Evolutionary conservation across 1,140 invertebrate genomes (phyloP).

Genomic region (Andrena cerasifolii): DNA sequence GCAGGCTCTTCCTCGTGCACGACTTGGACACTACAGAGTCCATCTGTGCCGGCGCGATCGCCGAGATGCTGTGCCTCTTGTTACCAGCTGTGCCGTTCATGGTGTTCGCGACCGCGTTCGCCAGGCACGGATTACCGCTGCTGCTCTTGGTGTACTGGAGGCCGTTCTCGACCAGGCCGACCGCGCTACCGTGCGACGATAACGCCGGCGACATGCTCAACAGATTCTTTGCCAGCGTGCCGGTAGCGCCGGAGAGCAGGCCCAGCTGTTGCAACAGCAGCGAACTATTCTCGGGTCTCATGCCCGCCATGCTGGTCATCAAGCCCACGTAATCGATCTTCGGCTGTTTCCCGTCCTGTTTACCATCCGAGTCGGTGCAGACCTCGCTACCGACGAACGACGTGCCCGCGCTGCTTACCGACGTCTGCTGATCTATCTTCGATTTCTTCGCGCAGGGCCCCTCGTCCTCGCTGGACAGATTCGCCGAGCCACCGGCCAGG

Average conservation of each 20-base stretch:
- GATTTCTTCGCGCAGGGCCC: conserved; percentile 59
- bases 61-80: conserved; percentile 61
- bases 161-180: conserved; percentile 77
- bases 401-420: conserved; percentile 15
- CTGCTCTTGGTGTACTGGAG: conserved; percentile 73
- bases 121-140: conserved; percentile 14
- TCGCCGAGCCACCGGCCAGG: conserved; percentile 40
- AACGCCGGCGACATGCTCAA: conserved; percentile 45
- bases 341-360: conserved; percentile 22
- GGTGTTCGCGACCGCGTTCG: neutral
- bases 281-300: conserved; percentile 68
- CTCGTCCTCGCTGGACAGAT: conserved; percentile 73
- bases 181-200: conserved; percentile 53
- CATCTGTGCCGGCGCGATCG: conserved; percentile 65
- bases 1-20: conserved; percentile 59
- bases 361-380: conserved; percentile 26
- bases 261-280: conserved; percentile 69
- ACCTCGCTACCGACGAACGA: conserved; percentile 42
- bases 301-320: conserved; percentile 66
- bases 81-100: conserved; percentile 3
- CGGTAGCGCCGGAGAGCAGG: conserved; percentile 46
- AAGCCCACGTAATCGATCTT: conserved; percentile 63
- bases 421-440: conserved; percentile 50
- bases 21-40: conserved; percentile 60
- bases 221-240: conserved; percentile 57